These are phyloP conservation scores for Hirtodrosophila histrioides DNA, from an alignment of 2,888 invertebrate genomes.

Conservation along the genomic window DNA sequence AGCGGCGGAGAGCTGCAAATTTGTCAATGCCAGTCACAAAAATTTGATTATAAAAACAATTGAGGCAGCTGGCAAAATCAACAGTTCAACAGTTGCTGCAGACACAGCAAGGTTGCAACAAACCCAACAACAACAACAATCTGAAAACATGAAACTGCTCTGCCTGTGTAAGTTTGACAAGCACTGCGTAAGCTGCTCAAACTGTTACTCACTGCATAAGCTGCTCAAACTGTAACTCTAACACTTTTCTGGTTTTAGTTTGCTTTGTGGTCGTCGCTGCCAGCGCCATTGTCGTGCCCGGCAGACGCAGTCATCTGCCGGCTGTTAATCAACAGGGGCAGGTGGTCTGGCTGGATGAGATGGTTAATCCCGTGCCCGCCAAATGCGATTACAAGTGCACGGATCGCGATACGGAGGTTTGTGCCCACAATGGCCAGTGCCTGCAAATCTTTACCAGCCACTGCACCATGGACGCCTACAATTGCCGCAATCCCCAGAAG, in stretches of 20 bases:
- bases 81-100: conserved; percentile 63
- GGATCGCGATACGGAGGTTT: conserved; percentile 54
- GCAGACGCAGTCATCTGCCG: conserved; percentile 23
- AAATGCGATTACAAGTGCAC: conserved; percentile 71
- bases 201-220: not conserved
- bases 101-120: conserved; percentile 47
- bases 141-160: conserved; percentile 44
- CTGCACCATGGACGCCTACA: conserved; percentile 74
- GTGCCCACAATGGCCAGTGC: conserved; percentile 76
- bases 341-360: conserved; percentile 30
- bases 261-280: conserved; percentile 16
- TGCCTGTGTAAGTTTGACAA: conserved; percentile 47
- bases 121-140: conserved; percentile 10
- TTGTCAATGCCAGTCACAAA: conserved; percentile 12
- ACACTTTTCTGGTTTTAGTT: conserved; percentile 24
- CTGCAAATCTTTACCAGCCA: conserved; percentile 65
- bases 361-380: conserved; percentile 38
- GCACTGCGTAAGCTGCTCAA: not conserved
- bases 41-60: conserved; percentile 54
- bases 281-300: conserved; percentile 50
- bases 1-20: conserved; percentile 6
- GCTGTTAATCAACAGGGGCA: conserved; percentile 58
- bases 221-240: not conserved
- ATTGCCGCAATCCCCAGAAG: conserved; percentile 75
- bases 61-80: conserved; percentile 13